A percentile compares a stretch with the other conserved stretches of the same genome.
These are phyloP conservation scores for Ophion costatus DNA, from an alignment of 2,888 invertebrate species.

Conservation along the genomic window DNA sequence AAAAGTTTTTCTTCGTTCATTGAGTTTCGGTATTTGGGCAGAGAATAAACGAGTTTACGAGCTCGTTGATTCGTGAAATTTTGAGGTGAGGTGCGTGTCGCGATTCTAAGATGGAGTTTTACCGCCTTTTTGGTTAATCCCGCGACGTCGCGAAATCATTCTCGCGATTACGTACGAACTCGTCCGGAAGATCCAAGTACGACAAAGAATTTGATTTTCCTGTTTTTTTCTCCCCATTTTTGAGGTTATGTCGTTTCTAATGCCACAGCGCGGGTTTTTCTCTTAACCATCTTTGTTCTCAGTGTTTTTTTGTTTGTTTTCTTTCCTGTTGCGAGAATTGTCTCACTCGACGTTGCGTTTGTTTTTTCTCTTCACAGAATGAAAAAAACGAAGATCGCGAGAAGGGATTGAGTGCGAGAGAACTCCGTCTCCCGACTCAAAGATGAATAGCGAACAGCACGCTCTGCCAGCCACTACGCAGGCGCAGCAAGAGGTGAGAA, in stretches of 20 bases:
- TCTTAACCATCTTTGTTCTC: neutral
- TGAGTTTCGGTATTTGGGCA: neutral
- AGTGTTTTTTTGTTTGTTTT: neutral
- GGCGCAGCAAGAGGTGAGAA: constrained; percentile 83
- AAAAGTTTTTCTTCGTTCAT: neutral
- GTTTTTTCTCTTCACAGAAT: constrained; percentile 72
- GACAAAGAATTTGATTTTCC: neutral
- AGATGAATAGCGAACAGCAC: constrained; percentile 84
- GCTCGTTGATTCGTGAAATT: neutral
- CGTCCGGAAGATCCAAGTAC: constrained; percentile 2
- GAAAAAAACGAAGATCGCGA: constrained; percentile 76
- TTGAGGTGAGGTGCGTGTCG: neutral
- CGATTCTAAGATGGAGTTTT: constrained; percentile 18
- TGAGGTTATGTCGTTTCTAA: constrained; percentile 44
- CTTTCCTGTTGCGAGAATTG: neutral
- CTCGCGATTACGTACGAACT: neutral
- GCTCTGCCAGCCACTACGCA: constrained; percentile 83
- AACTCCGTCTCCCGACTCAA: constrained; percentile 76
- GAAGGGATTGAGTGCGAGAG: constrained; percentile 73
- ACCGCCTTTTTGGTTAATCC: constrained; percentile 38
- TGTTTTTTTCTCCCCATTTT: constrained; percentile 27
- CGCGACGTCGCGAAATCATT: neutral
- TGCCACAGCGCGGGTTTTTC: neutral
- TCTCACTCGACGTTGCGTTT: neutral
- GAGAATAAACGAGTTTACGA: neutral